Conservation (phyloP, 2,797 vertebrate genomes). For the Podargus strigoides region DNA sequence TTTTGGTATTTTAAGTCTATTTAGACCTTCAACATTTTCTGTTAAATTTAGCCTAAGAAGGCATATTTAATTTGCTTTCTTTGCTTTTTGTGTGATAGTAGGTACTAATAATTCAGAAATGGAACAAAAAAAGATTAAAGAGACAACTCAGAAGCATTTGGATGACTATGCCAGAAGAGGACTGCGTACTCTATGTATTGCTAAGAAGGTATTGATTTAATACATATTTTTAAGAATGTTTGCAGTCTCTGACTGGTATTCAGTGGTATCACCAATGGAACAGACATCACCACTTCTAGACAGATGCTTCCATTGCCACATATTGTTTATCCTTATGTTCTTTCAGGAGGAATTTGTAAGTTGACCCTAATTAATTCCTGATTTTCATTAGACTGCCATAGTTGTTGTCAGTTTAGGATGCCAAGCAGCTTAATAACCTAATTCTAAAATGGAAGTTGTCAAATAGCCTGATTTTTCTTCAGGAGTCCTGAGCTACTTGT, state of each 20-base stretch:
- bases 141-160: conserved; percentile 85
- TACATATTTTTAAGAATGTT: neutral
- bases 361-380: neutral
- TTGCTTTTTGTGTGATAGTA: conserved; percentile 17
- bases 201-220: conserved; percentile 83
- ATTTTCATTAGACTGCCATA: neutral
- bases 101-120: conserved; percentile 35
- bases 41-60: neutral
- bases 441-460: neutral
- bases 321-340: neutral
- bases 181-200: conserved; percentile 91
- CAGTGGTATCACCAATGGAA: neutral
- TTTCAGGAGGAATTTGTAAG: neutral
- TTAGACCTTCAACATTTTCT: neutral
- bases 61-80: neutral
- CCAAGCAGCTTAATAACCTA: neutral
- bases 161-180: conserved; percentile 88
- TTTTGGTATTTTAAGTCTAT: neutral
- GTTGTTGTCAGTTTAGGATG: neutral
- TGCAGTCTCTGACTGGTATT: neutral
- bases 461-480: neutral
- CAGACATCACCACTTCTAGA: neutral
- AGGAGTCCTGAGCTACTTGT: neutral
- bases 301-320: neutral
- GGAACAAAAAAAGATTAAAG: conserved; percentile 69